A percentile compares a stretch with the other conserved stretches of the same genome.
Conservation (phyloP, 2,888 invertebrate species). For the Drosophila atripex region DNA sequence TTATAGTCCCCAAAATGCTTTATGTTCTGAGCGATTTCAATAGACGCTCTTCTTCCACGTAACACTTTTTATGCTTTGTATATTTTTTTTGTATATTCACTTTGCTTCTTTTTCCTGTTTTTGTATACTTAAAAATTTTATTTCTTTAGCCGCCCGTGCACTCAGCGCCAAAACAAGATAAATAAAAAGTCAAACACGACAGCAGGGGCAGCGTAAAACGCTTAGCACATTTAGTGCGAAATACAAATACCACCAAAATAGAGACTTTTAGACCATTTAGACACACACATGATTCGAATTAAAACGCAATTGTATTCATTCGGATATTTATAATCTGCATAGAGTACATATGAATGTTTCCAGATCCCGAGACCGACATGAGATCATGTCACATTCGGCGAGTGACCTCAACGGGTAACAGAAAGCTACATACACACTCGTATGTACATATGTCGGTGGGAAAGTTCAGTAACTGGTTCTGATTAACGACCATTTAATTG, state of each 20-base stretch:
- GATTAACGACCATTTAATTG: slow-evolving; percentile 26
- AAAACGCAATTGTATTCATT: slow-evolving; percentile 70
- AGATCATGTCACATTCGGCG: slow-evolving; percentile 31
- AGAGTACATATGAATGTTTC: slow-evolving; percentile 11
- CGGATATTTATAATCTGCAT: slow-evolving; percentile 14
- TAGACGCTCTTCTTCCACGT: slow-evolving; percentile 19
- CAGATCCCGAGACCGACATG: slow-evolving; percentile 34
- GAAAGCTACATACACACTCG: neutral
- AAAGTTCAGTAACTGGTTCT: slow-evolving; percentile 6
- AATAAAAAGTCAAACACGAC: slow-evolving; percentile 31
- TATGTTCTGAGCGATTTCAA: slow-evolving; percentile 32
- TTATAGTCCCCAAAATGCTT: slow-evolving; percentile 27
- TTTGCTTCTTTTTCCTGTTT: slow-evolving; percentile 29
- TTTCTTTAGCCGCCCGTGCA: slow-evolving; percentile 34
- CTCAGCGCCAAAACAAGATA: slow-evolving; percentile 38
- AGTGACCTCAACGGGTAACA: slow-evolving; percentile 17
- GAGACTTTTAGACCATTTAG: slow-evolving; percentile 47
- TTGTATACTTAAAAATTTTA: slow-evolving; percentile 42
- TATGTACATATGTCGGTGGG: slow-evolving; percentile 11
- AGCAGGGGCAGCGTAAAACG: slow-evolving; percentile 36
- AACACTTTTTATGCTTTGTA: slow-evolving; percentile 28
- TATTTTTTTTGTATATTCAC: slow-evolving; percentile 34
- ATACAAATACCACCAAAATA: slow-evolving; percentile 21
- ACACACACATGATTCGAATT: slow-evolving; percentile 62
- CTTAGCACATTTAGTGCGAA: slow-evolving; percentile 61